phyloP scores from a whole-genome alignment of 2,113 vertebrate species.

The Isurus oxyrinchus region DNA sequence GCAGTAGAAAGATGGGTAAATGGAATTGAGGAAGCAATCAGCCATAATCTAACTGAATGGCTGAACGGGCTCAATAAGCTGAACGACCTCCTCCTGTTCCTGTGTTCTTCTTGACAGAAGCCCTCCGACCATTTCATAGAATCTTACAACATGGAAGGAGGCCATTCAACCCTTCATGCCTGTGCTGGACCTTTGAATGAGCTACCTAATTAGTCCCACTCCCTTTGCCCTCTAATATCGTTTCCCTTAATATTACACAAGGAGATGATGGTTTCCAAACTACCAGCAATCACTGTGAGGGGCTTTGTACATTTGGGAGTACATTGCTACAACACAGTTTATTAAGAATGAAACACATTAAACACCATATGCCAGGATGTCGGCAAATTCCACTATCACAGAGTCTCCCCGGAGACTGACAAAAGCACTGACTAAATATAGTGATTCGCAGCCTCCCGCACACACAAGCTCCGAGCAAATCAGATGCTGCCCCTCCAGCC shows the following conservation, averaged over 20 bases:
- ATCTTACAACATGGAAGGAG: background rate
- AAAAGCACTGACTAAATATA: background rate
- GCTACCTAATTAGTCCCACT: background rate
- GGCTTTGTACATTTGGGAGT: background rate
- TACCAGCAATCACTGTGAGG: background rate
- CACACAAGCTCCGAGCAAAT: too few species aligned
- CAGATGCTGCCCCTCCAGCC: background rate
- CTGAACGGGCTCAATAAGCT: background rate
- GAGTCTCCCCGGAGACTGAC: background rate
- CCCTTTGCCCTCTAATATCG: background rate
- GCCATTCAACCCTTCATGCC: background rate
- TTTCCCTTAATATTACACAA: background rate
- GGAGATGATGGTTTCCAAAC: background rate
- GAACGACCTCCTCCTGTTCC: background rate
- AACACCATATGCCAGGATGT: background rate
- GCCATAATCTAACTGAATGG: too few species aligned
- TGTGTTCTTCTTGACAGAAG: too few species aligned
- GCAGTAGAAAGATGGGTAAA: too few species aligned
- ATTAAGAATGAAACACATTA: background rate
- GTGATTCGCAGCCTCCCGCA: background rate
- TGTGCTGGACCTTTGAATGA: background rate
- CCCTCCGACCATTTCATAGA: background rate
- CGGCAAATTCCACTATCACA: background rate
- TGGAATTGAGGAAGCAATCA: too few species aligned
- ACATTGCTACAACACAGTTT: background rate